Percentiles rank a stretch among this genome's conserved stretches.
Conservation (phyloP, 2,888 invertebrate genomes). For the Cremastinae sp. region DNA sequence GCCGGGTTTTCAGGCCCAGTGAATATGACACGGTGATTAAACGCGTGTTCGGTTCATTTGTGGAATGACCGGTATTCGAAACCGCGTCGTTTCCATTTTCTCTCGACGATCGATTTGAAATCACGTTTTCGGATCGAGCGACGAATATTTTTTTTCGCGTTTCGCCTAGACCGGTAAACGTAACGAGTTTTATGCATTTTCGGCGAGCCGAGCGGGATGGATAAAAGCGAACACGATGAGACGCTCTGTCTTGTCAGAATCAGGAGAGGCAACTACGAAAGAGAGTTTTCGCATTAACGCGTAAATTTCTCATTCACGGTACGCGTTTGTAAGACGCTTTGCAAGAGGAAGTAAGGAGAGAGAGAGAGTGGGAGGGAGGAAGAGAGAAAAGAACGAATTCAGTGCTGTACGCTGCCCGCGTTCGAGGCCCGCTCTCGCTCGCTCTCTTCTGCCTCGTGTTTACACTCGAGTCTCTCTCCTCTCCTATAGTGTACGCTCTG, state of each 20-base stretch:
- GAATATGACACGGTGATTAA: constrained; percentile 43
- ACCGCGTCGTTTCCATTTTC: constrained; percentile 28
- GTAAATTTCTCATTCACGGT: neutral
- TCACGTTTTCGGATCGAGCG: constrained; percentile 31
- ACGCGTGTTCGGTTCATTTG: constrained; percentile 36
- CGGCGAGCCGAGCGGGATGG: too few species aligned
- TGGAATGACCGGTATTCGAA: constrained; percentile 52
- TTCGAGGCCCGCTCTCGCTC: constrained; percentile 8
- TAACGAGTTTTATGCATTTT: neutral
- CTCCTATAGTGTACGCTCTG: constrained; percentile 22
- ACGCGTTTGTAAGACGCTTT: constrained; percentile 2
- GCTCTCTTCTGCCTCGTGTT: constrained; percentile 33
- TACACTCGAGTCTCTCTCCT: constrained; percentile 23
- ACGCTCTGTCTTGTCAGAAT: neutral
- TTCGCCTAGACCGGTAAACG: neutral
- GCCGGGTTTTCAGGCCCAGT: constrained; percentile 39
- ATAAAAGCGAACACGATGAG: neutral
- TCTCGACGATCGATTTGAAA: constrained; percentile 25
- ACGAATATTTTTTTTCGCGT: neutral
- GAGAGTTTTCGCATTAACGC: neutral
- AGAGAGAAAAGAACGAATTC: constrained; percentile 3
- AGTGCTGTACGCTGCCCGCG: neutral
- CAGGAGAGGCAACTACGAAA: neutral
- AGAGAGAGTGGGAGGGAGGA: neutral
- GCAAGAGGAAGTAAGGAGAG: neutral